Conservation (phyloP, 30 jellyfish, hydroid and myxozoan species). For the Hydractinia echinata region DNA sequence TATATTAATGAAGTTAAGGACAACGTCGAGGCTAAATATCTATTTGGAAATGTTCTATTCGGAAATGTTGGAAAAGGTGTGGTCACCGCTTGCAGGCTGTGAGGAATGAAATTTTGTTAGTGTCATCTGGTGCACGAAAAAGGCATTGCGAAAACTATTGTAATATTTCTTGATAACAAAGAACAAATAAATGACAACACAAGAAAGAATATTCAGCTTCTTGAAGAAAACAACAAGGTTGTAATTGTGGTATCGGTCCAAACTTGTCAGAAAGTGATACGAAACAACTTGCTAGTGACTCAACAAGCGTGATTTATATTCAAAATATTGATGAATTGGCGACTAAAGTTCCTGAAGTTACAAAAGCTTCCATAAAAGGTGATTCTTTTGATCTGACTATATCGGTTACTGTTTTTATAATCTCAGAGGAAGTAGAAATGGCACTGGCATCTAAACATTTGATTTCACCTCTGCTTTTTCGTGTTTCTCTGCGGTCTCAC, state of each 20-base stretch:
- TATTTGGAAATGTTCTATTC: background rate
- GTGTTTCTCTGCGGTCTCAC: no score
- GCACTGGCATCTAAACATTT: no score
- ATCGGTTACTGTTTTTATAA: no score
- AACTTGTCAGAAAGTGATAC: no score
- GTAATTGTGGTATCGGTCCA: background rate
- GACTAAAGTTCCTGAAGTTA: no score
- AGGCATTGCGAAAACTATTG: constrained; percentile 54
- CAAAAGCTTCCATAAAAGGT: no score
- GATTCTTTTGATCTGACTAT: no score
- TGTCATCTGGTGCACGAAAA: constrained; percentile 63
- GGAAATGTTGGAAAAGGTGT: background rate
- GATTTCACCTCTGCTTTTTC: no score
- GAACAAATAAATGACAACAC: background rate
- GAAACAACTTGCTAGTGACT: no score
- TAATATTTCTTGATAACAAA: constrained; percentile 36
- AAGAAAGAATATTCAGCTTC: background rate
- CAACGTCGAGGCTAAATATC: background rate
- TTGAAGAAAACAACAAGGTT: background rate
- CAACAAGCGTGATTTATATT: no score
- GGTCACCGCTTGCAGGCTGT: constrained; percentile 58
- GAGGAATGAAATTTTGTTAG: constrained; percentile 49
- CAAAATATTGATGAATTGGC: no score
- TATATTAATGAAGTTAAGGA: constrained; percentile 33
- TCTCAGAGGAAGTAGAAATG: no score